Percentiles rank a stretch among this genome's conserved stretches.
Evolutionary conservation across 2,888 invertebrate species (phyloP).

Genomic region (Smittia sp.): DNA sequence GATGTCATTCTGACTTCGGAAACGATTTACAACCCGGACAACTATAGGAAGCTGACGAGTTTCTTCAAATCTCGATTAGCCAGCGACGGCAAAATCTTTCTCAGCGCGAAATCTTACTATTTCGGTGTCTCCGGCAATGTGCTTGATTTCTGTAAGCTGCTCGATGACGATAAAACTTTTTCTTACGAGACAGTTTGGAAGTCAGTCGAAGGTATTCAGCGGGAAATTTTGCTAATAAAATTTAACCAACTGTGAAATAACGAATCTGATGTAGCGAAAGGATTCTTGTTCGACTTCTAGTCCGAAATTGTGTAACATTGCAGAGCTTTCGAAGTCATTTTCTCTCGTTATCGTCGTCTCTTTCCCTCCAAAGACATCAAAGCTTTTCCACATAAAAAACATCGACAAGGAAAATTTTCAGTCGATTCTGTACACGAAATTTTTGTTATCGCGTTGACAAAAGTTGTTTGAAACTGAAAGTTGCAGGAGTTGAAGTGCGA

Average conservation of each 20-base stretch:
- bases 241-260: constrained; percentile 43
- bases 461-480: not conserved
- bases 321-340: no score
- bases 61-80: constrained; percentile 65
- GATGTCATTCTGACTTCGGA: constrained; percentile 88
- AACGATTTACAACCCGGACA: constrained; percentile 83
- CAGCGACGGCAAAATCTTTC: constrained; percentile 61
- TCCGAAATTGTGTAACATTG: not conserved
- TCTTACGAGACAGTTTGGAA: constrained; percentile 62
- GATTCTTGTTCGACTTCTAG: not conserved
- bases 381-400: not conserved
- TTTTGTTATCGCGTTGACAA: not conserved
- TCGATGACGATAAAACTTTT: constrained; percentile 60
- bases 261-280: not conserved
- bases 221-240: constrained; percentile 62
- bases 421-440: not conserved
- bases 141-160: constrained; percentile 67
- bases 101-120: constrained; percentile 90
- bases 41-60: constrained; percentile 72
- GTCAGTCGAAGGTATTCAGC: constrained; percentile 61
- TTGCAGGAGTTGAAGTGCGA: not conserved
- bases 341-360: not conserved
- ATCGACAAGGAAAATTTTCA: constrained; percentile 15
- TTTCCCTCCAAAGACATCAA: not conserved
- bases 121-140: constrained; percentile 93